Evolutionary conservation across 2,888 invertebrate species (phyloP).

Genomic region (Parthenolecanium corni): DNA sequence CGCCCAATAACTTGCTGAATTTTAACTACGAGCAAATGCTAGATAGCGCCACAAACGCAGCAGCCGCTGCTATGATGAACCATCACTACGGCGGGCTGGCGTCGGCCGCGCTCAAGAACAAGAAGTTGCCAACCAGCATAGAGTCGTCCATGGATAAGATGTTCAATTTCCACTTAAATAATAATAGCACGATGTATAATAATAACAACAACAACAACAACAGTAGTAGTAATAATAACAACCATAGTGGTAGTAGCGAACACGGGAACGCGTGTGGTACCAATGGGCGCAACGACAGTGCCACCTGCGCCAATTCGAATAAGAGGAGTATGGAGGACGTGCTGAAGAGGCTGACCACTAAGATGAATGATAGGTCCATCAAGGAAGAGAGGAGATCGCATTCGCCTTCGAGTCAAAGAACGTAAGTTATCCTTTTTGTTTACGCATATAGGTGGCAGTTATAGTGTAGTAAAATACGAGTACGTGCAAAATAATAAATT

Average conservation of each 20-base stretch:
- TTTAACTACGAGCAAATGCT: constrained; percentile 19
- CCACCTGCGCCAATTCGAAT: constrained; percentile 22
- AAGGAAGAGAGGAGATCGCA: constrained; percentile 52
- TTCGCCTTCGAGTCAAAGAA: constrained; percentile 49
- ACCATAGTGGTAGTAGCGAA: constrained; percentile 42
- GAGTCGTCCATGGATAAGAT: constrained; percentile 5
- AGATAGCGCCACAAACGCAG: background rate
- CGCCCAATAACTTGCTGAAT: constrained; percentile 2
- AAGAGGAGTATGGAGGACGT: constrained; percentile 88
- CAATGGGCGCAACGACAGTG: constrained; percentile 31
- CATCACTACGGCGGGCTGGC: background rate
- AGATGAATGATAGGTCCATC: constrained; percentile 65
- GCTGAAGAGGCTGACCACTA: constrained; percentile 69
- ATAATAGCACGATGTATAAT: constrained; percentile 34
- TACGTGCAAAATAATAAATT: too few relatives aligned
- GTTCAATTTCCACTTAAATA: constrained; percentile 30
- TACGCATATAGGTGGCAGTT: too few relatives aligned
- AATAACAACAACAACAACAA: constrained; percentile 44
- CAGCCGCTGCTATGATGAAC: background rate
- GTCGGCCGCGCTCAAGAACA: background rate
- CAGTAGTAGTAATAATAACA: constrained; percentile 36
- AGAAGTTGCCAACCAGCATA: background rate
- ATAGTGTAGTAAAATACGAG: too few relatives aligned
- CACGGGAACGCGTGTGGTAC: constrained; percentile 37
- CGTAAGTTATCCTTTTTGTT: constrained; percentile 27